Base-by-base conservation (phyloP, 2,888 invertebrate species). In the Cylindroiulus punctatus region DNA sequence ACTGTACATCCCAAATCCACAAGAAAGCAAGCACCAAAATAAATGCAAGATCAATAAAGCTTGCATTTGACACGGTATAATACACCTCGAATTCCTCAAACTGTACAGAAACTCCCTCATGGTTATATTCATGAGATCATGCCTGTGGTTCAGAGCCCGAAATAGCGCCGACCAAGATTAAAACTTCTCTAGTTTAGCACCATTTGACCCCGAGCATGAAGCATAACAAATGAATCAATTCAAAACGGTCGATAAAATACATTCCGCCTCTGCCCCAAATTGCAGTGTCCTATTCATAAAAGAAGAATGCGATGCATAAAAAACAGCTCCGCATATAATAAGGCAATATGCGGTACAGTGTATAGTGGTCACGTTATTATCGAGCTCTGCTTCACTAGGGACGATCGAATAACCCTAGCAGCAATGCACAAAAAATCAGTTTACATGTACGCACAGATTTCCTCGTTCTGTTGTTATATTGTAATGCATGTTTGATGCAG, bases 151-250 rank as follows among this genome's bases (percentile, higher is more conserved):
- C 65, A 65, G 10, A 26, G 8, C 65, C 65, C 10, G 26, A 26
- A 65, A 26, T 65, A 65, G 26, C 26, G 19, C 26, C 0, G 65
- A 65, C 22, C n/a, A 57, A 65, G 65, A 65, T 65, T 26, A 10
- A 26, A 26, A 65, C 26, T 65, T 26, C 65, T 2, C 65, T 65
- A 65, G 10, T 65, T 22, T 65, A 65, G 26, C 65, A 65, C 65
- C 65, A 65, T 22, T 65, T 26, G 65, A 26, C 26, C 65, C 26
- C n/a, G 26, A 65, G 65, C 65, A 26, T 65, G 65, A 65, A 65
- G 65, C 65, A 65, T 65, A 65, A 65, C 65, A 65, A 65, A 65
- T 65, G 65, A 65, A 65, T 65, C 65, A 65, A 65, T 65, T 26
- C 65, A 26, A 65, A 26, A 65, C 26, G 65, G 65, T 65, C 65